These are phyloP conservation scores for Toxotes jaculatrix DNA, from an alignment of 2,113 vertebrate genomes.

Conservation along the genomic window DNA sequence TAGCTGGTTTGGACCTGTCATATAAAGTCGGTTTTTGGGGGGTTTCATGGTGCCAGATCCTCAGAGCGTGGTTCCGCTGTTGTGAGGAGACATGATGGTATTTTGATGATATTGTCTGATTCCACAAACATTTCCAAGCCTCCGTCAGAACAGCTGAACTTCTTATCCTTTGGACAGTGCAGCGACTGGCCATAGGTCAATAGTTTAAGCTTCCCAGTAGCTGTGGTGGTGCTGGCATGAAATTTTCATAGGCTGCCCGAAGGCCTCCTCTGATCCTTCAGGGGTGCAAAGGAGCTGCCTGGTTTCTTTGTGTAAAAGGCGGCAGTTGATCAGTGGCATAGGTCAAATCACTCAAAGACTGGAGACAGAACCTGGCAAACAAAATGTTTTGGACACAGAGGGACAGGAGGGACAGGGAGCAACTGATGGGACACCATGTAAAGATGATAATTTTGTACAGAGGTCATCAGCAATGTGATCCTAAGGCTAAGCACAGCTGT, in stretches of 20 bases:
- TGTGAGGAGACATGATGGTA: neutral
- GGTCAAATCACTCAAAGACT: no score
- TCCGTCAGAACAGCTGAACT: neutral
- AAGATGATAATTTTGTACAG: no score
- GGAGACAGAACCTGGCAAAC: neutral
- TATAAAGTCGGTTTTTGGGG: neutral
- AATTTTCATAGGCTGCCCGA: neutral
- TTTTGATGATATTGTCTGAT: constrained; percentile 6
- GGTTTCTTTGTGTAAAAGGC: neutral
- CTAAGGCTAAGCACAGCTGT: no score
- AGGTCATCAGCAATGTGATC: neutral
- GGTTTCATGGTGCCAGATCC: neutral
- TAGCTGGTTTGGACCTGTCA: no score
- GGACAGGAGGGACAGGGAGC: no score
- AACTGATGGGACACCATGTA: neutral
- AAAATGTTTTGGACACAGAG: neutral
- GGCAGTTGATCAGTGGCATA: neutral
- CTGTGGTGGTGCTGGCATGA: neutral
- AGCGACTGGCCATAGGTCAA: neutral
- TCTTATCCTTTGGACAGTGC: neutral
- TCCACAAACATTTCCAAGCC: neutral
- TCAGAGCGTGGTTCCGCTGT: neutral
- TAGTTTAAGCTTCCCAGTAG: neutral
- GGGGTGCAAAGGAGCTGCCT: neutral
- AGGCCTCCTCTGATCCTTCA: constrained; percentile 1